Percentiles rank a stretch among this genome's conserved stretches.
These are phyloP conservation scores for Madoqua kirkii DNA, from an alignment of 2,113 vertebrate genomes.

Conservation along the genomic window DNA sequence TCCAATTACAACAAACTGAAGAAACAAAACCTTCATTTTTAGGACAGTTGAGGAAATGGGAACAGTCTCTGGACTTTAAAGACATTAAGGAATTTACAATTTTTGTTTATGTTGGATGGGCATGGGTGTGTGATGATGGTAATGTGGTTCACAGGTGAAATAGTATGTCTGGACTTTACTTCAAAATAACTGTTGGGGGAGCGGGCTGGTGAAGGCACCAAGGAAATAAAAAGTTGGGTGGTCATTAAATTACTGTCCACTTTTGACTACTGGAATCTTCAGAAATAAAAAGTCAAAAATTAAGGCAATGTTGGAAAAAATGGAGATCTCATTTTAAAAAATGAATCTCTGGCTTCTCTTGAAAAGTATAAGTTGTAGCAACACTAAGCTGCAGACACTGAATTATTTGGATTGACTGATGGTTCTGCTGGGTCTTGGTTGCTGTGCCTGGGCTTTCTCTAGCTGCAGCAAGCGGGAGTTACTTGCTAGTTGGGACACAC, in stretches of 20 bases:
- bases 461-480: background rate
- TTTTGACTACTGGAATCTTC: background rate
- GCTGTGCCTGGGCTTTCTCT: background rate
- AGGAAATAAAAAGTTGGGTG: background rate
- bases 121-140: background rate
- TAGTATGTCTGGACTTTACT: background rate
- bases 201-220: background rate
- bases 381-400: background rate
- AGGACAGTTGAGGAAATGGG: background rate
- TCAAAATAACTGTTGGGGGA: background rate
- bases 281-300: background rate
- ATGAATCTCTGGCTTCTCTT: background rate
- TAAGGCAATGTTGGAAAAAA: background rate
- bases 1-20: background rate
- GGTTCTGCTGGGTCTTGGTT: background rate
- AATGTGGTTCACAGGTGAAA: background rate
- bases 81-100: background rate
- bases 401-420: background rate
- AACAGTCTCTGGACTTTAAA: background rate
- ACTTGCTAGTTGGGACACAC: background rate
- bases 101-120: background rate
- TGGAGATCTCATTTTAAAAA: background rate
- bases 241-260: background rate
- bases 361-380: background rate
- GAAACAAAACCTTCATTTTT: background rate